phyloP scores from a whole-genome alignment of 64 coral and sea anemone species.

The Porites lutea region DNA sequence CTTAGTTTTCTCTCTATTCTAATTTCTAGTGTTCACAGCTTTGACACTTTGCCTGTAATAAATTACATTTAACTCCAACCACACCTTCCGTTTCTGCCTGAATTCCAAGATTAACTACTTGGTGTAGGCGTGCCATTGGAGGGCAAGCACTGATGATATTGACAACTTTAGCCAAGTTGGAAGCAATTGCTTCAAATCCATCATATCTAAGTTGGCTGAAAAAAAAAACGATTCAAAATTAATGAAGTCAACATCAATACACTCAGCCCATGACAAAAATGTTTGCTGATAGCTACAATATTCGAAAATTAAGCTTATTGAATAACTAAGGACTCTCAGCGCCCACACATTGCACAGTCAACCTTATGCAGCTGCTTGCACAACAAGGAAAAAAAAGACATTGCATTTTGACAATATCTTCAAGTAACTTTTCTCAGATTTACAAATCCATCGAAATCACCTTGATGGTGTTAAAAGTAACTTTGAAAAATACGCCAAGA shows the following conservation, averaged over 20 bases:
- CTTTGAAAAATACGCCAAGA: not conserved
- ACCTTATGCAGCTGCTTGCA: too few relatives aligned
- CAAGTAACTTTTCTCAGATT: not conserved
- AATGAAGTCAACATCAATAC: too few relatives aligned
- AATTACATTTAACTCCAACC: not conserved
- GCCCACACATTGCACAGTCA: too few relatives aligned
- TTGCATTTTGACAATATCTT: not conserved
- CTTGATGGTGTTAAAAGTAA: not conserved
- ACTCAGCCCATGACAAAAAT: too few relatives aligned
- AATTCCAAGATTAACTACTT: constrained; percentile 88
- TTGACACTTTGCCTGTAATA: not conserved
- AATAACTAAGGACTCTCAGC: too few relatives aligned
- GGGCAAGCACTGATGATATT: constrained; percentile 88
- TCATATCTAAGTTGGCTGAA: constrained; percentile 83
- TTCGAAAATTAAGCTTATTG: too few relatives aligned
- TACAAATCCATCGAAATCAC: not conserved
- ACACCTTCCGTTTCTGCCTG: constrained; percentile 87
- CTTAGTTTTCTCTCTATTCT: too few relatives aligned
- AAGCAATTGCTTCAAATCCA: constrained; percentile 86
- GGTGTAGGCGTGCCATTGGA: constrained; percentile 82
- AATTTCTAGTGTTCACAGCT: too few relatives aligned
- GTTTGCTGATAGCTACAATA: too few relatives aligned
- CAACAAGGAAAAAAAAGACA: too few relatives aligned
- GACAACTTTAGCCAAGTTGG: constrained; percentile 75
- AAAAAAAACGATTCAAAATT: not conserved